phyloP scores from a whole-genome alignment of 92 coral and sea anemone genomes.

The Galaxea fascicularis region DNA sequence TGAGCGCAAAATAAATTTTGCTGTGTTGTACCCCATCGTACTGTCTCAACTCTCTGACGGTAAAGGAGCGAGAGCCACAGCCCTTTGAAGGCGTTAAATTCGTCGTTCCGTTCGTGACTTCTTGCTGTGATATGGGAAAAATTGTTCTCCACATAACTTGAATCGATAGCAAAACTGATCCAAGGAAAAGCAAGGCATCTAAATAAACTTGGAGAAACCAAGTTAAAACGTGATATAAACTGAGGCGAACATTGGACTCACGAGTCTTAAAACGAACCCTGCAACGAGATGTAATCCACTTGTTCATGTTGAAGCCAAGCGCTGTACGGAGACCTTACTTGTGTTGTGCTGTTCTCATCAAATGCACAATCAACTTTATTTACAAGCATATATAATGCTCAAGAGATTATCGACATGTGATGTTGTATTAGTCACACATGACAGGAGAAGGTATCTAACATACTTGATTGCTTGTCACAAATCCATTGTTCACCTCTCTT shows the following conservation, averaged over 20 bases:
- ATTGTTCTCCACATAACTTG: slow-evolving; percentile 81
- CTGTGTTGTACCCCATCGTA: slow-evolving; percentile 70
- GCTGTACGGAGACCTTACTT: neutral
- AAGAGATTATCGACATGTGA: slow-evolving; percentile 44
- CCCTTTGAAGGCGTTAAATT: neutral
- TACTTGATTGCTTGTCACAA: slow-evolving; percentile 13
- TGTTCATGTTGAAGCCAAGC: slow-evolving; percentile 34
- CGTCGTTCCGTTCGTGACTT: slow-evolving; percentile 12
- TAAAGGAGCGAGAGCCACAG: slow-evolving; percentile 54
- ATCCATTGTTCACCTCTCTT: neutral
- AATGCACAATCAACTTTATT: slow-evolving; percentile 28
- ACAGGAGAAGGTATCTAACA: neutral
- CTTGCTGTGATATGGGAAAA: slow-evolving; percentile 40
- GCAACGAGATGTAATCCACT: slow-evolving; percentile 45
- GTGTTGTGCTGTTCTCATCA: neutral
- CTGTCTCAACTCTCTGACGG: slow-evolving; percentile 66
- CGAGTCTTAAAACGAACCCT: slow-evolving; percentile 58
- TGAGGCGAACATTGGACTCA: slow-evolving; percentile 32
- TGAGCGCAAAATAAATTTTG: slow-evolving; percentile 87
- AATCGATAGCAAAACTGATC: slow-evolving; percentile 72
- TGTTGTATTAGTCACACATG: slow-evolving; percentile 34
- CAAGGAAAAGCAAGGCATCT: slow-evolving; percentile 68
- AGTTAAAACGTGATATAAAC: slow-evolving; percentile 61
- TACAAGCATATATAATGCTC: slow-evolving; percentile 45
- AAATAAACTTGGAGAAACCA: slow-evolving; percentile 72